These are phyloP conservation scores for Coilia nasus DNA, from an alignment of 2,797 vertebrate genomes.

Conservation along the genomic window DNA sequence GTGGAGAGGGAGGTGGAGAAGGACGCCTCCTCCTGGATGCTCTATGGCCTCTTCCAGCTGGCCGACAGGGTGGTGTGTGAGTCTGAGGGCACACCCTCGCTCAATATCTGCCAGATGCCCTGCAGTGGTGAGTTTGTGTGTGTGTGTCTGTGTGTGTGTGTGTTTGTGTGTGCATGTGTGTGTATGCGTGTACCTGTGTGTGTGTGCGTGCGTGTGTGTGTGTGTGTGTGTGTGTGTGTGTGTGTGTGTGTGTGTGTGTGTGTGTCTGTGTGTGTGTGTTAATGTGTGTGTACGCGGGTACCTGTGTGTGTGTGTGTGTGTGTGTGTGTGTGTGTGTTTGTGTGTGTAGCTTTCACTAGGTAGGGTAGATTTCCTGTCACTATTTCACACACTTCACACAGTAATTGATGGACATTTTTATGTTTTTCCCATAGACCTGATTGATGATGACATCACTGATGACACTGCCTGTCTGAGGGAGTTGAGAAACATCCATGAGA, in stretches of 20 bases:
- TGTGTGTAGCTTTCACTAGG: not conserved
- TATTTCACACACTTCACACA: no score
- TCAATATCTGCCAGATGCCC: conserved; percentile 39
- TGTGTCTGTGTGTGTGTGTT: not conserved
- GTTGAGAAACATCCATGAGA: not conserved
- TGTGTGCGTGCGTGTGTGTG: not conserved
- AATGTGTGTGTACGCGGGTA: not conserved
- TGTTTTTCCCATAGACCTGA: conserved; percentile 51
- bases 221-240: conserved; percentile 1
- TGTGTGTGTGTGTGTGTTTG: not conserved
- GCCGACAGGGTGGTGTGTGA: conserved; percentile 31
- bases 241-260: not conserved
- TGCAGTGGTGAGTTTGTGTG: conserved; percentile 42
- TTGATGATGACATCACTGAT: conserved; percentile 58
- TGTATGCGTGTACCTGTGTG: no score
- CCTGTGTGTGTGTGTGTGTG: not conserved
- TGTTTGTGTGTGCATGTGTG: no score
- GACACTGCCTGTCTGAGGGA: conserved; percentile 51
- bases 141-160: no score
- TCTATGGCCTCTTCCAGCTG: conserved; percentile 54
- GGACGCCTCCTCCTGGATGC: not conserved
- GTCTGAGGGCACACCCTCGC: conserved; percentile 28
- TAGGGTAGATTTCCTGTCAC: no score
- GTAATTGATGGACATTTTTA: not conserved
- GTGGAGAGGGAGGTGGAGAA: not conserved